A percentile compares a stretch with the other conserved stretches of the same genome.
phyloP scores from a whole-genome alignment of 2,113 vertebrate species.

The Pygoscelis adeliae region DNA sequence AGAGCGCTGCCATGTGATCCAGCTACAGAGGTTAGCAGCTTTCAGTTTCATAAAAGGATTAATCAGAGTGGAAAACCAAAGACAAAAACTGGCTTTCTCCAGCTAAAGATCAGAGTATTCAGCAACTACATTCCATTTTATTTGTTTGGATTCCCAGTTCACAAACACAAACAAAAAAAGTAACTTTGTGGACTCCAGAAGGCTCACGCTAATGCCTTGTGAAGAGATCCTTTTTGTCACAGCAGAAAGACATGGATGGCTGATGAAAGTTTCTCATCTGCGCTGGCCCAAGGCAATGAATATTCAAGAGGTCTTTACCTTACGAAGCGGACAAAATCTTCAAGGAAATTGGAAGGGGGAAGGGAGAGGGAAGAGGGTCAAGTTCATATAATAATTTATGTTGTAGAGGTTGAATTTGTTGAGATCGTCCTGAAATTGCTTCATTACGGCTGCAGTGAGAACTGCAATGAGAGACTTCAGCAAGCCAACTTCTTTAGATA shows the following conservation, averaged over 20 bases:
- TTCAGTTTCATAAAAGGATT: constrained; percentile 80
- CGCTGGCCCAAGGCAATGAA: not conserved
- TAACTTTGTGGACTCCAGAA: not conserved
- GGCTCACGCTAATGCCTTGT: not conserved
- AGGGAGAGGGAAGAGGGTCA: constrained; percentile 19
- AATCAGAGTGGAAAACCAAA: constrained; percentile 81
- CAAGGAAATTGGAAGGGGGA: constrained; percentile 18
- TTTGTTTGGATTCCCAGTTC: constrained; percentile 6
- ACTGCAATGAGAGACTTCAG: not conserved
- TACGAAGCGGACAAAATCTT: not conserved
- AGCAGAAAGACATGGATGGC: not conserved
- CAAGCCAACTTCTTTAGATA: not conserved
- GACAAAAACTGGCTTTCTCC: constrained; percentile 74
- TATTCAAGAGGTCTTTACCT: constrained; percentile 64
- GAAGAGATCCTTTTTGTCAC: not conserved
- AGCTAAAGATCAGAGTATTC: constrained; percentile 69
- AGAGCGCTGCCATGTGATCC: constrained; percentile 75
- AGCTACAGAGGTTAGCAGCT: constrained; percentile 76
- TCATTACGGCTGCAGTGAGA: not conserved
- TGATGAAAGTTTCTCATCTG: not conserved
- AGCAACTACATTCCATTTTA: constrained; percentile 34
- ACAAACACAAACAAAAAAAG: constrained; percentile 17
- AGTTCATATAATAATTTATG: not conserved
- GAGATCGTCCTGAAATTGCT: not conserved
- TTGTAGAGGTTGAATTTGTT: not conserved